Conservation (phyloP, 2,113 vertebrate genomes). For the Elanus axillaris region DNA sequence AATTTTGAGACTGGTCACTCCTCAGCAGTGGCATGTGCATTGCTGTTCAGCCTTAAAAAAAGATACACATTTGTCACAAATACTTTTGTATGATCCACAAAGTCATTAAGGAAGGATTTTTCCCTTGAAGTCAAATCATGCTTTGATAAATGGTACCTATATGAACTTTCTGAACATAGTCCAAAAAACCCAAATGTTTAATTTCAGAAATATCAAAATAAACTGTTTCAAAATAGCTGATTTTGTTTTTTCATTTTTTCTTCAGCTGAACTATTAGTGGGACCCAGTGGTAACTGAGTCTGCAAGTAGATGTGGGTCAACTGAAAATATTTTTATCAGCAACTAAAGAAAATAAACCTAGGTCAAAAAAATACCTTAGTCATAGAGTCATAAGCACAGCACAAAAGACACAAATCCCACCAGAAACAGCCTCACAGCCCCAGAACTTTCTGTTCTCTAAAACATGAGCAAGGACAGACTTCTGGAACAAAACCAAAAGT, state of each 20-base stretch:
- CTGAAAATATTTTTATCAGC: neutral
- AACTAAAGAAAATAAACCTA: neutral
- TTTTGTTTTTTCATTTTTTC: neutral
- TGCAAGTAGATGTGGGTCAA: neutral
- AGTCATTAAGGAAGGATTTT: neutral
- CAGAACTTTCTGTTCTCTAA: neutral
- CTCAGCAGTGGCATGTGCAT: neutral
- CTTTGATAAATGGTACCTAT: neutral
- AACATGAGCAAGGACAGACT: neutral
- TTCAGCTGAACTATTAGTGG: neutral
- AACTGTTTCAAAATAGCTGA: neutral
- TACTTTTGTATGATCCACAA: neutral
- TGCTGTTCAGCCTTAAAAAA: neutral
- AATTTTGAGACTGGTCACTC: neutral
- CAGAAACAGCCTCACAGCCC: neutral
- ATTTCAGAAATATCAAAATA: neutral
- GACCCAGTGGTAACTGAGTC: neutral
- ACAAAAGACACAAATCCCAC: neutral
- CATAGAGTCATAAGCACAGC: neutral
- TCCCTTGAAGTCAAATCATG: neutral
- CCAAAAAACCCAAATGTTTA: neutral
- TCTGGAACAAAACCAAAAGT: neutral
- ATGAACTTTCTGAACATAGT: neutral
- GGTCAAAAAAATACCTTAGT: neutral
- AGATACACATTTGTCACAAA: neutral